Evolutionary conservation across 2,113 vertebrate species (phyloP).

Genomic region (Macroglossus sobrinus): DNA sequence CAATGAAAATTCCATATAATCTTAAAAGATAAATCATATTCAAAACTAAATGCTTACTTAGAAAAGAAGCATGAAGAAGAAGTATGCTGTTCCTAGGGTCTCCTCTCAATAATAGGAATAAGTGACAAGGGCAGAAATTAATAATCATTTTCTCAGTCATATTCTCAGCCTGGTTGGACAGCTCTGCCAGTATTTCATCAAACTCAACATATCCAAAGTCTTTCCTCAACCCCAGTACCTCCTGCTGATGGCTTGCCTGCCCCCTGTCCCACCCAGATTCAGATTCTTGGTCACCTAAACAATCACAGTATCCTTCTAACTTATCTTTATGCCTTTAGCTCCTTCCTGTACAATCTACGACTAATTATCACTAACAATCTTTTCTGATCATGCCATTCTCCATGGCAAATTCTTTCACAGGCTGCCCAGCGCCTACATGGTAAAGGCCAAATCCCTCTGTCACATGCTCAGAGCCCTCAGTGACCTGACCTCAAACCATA

Average conservation of each 20-base stretch:
- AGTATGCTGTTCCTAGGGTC: neutral
- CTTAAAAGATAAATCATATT: neutral
- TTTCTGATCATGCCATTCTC: neutral
- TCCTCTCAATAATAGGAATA: neutral
- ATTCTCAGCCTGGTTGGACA: neutral
- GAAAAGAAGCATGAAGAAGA: neutral
- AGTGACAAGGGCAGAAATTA: neutral
- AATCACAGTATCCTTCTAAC: neutral
- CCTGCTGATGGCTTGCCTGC: neutral
- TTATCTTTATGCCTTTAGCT: neutral
- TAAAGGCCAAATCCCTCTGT: neutral
- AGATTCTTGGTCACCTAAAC: neutral
- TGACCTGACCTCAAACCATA: neutral
- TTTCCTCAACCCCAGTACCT: neutral
- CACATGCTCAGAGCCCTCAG: neutral
- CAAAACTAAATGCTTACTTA: constrained; percentile 16
- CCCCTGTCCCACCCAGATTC: neutral
- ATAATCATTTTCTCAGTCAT: neutral
- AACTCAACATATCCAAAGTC: neutral
- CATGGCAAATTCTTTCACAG: neutral
- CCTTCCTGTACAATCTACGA: neutral
- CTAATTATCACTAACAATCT: neutral
- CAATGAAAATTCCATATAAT: neutral
- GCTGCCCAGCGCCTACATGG: neutral
- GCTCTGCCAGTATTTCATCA: neutral